Base-by-base conservation (phyloP, 2,797 vertebrate genomes). In the Hyperoplus lanceolatus region DNA sequence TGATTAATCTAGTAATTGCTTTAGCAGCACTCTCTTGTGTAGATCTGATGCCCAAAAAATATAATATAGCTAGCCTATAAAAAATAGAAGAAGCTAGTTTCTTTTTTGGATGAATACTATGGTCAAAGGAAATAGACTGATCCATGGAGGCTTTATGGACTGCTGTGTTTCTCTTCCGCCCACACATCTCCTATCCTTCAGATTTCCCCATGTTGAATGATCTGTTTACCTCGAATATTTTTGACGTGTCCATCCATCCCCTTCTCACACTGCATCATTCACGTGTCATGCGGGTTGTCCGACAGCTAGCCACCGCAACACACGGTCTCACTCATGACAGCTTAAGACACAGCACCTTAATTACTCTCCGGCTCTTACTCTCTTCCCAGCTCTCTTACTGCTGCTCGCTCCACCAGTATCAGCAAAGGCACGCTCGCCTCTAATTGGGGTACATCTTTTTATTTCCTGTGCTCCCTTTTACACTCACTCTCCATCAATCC, bases 391-490 rank as follows among this genome's bases (percentile, higher is more conserved):
- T 29, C 66, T 75, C 68, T 84, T 56, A 51, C 67, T 78, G 50
- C 6, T 0, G 21, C 77, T 80, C 74, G 8, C 75, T 82, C 81
- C 56, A 61, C 62, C 75, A 61, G 63, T 45, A 75, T 65, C 72
- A 57, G 61, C 51, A 21, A 21, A 79, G 70, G 43, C 75, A 51
- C 68, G n/a, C 78, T 68, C 73, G 85, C 79, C 86, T 89, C 88
- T 95, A 94, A 95, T 94, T 94, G 90, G 85, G 80, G 86, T 93
- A 64, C 63, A 75, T 89, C 76, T 81, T 81, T 74, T 74, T 75
- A 66, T 78, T 74, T 74, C 67, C 9, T 41, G 49, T 76, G 50
- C 49, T 68, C 57, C 57, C 43, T 77, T 71, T 45, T 54, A 18
- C 73, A 73, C 71, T 70, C 46, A 12, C 59, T 79, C 81, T 75